A percentile compares a stretch with the other conserved stretches of the same genome.
These are phyloP conservation scores for Pinna nobilis DNA, from an alignment of 1,140 invertebrate genomes.

Conservation along the genomic window DNA sequence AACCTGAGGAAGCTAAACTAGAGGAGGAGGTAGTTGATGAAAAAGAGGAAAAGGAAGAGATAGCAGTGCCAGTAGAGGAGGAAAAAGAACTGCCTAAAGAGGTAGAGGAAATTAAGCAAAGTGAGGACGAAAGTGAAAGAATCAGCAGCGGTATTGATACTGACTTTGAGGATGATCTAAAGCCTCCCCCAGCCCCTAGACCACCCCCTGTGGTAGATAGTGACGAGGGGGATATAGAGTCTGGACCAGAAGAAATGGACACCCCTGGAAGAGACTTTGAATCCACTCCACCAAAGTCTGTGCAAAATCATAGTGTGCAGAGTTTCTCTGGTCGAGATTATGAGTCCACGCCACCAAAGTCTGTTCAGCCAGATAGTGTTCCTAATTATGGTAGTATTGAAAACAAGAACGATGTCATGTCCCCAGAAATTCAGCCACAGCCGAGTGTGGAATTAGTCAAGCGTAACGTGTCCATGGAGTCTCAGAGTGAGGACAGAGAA, in stretches of 20 bases:
- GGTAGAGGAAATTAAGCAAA: slow-evolving; percentile 24
- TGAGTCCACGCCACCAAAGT: slow-evolving; percentile 32
- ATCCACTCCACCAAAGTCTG: slow-evolving; percentile 52
- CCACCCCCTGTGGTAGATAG: slow-evolving; percentile 57
- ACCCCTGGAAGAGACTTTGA: slow-evolving; percentile 56
- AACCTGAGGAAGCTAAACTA: slow-evolving; percentile 18
- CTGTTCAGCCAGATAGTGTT: slow-evolving; percentile 39
- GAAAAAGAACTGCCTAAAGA: slow-evolving; percentile 23
- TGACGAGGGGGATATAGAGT: slow-evolving; percentile 58
- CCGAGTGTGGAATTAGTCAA: slow-evolving; percentile 14
- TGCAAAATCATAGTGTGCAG: slow-evolving; percentile 37
- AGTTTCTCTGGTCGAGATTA: slow-evolving; percentile 34
- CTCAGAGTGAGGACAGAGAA: slow-evolving; percentile 27
- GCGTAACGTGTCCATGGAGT: slow-evolving; percentile 25
- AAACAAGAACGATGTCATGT: slow-evolving; percentile 31
- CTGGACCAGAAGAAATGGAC: slow-evolving; percentile 53
- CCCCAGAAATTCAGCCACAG: slow-evolving; percentile 24
- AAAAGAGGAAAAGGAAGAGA: slow-evolving; percentile 31
- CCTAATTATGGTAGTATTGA: slow-evolving; percentile 48
- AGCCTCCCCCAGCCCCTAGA: slow-evolving; percentile 54
- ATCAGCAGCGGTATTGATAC: slow-evolving; percentile 54
- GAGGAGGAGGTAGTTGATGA: slow-evolving; percentile 23
- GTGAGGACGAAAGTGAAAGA: slow-evolving; percentile 42
- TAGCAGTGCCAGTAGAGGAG: slow-evolving; percentile 30
- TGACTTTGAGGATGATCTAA: slow-evolving; percentile 57